phyloP scores from a whole-genome alignment of 2,888 invertebrate species.

The Philereme transversata region DNA sequence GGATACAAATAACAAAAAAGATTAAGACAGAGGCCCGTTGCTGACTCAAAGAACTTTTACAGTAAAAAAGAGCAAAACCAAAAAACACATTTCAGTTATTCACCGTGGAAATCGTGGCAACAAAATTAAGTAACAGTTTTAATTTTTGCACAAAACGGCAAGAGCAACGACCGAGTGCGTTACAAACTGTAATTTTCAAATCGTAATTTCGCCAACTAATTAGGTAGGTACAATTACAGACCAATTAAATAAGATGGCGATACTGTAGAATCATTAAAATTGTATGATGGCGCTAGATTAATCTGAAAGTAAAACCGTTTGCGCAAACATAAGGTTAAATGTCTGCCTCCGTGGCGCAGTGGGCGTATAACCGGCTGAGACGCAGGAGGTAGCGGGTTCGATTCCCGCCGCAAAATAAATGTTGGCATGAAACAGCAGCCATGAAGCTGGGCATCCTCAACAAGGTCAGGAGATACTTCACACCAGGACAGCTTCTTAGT shows the following conservation, averaged over 20 bases:
- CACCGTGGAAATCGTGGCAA: no score
- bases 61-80: neutral
- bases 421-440: no score
- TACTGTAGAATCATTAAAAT: constrained; percentile 12
- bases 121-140: constrained; percentile 15
- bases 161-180: constrained; percentile 19
- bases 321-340: neutral
- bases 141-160: constrained; percentile 20
- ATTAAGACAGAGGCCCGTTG: no score
- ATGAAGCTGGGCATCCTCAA: no score
- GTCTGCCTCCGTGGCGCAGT: no score
- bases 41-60: no score
- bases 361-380: no score
- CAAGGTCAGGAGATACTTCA: no score
- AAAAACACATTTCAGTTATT: constrained; percentile 2
- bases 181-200: constrained; percentile 18
- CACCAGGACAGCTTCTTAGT: no score
- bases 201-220: constrained; percentile 19
- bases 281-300: neutral
- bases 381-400: no score
- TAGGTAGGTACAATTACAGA: constrained; percentile 7
- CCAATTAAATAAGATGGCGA: constrained; percentile 15
- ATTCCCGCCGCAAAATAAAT: no score
- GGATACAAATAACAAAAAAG: no score
- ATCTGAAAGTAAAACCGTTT: constrained; percentile 11